Conservation (phyloP, 1,140 invertebrate genomes). For the Maniola jurtina region DNA sequence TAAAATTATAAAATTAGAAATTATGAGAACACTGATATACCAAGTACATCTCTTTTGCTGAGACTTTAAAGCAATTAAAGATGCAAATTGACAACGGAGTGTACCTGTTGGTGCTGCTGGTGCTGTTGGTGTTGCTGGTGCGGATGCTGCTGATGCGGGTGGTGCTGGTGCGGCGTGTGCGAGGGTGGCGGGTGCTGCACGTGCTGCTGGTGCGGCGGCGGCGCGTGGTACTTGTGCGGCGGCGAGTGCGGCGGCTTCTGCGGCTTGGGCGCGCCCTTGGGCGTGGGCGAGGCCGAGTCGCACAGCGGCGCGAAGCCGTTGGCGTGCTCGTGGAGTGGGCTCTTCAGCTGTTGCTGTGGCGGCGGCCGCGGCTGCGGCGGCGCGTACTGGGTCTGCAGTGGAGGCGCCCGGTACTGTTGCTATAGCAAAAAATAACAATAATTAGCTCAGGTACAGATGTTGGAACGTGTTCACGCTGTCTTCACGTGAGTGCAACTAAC, state of each 20-base stretch:
- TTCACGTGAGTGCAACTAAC: constrained; percentile 37
- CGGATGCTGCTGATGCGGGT: constrained; percentile 49
- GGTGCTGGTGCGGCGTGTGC: constrained; percentile 50
- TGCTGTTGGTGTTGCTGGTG: constrained; percentile 30
- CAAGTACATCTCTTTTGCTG: no score
- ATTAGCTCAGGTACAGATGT: no score
- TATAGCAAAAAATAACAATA: no score
- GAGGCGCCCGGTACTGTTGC: constrained; percentile 65
- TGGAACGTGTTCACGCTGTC: no score
- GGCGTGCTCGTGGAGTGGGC: constrained; percentile 67
- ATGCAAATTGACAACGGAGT: no score
- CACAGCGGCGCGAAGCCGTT: constrained; percentile 66
- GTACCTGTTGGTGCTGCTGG: constrained; percentile 26
- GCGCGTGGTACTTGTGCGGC: constrained; percentile 74
- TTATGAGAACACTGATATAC: no score
- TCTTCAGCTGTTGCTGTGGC: constrained; percentile 65
- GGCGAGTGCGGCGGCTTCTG: constrained; percentile 70
- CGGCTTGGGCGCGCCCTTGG: constrained; percentile 57
- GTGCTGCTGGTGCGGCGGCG: constrained; percentile 55
- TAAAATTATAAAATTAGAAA: constrained; percentile 2
- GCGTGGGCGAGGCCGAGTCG: constrained; percentile 63
- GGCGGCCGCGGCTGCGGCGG: constrained; percentile 54
- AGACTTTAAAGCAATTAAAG: no score
- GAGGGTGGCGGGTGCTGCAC: constrained; percentile 49
- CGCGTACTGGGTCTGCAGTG: constrained; percentile 63